These are phyloP conservation scores for Callochromis pleurospilus DNA, from an alignment of 2,113 vertebrate species.

Conservation along the genomic window DNA sequence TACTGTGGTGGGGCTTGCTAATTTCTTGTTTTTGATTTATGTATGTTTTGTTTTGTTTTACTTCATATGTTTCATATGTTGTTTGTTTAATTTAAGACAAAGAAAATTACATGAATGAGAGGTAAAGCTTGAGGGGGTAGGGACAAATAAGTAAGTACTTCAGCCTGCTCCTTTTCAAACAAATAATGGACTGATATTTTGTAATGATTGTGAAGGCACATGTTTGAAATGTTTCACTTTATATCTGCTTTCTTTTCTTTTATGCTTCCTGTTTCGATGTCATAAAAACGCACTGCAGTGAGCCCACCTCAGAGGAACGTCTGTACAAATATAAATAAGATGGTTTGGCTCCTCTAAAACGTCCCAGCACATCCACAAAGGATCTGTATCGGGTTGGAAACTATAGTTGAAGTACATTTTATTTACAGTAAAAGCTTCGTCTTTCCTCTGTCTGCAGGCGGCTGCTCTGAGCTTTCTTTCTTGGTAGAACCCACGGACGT, in stretches of 20 bases:
- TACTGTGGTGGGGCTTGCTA: no score
- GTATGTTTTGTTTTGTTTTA: no score
- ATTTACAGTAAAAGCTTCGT: neutral
- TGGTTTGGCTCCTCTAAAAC: neutral
- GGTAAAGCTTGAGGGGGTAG: no score
- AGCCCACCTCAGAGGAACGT: neutral
- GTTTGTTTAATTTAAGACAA: no score
- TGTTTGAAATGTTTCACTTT: neutral
- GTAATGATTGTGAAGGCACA: no score
- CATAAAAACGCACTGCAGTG: rapidly evolving
- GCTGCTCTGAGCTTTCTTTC: slow-evolving; percentile 69
- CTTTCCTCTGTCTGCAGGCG: neutral
- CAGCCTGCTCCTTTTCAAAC: no score
- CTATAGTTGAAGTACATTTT: rapidly evolving
- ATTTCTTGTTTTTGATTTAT: no score
- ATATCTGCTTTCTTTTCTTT: neutral
- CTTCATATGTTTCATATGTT: no score
- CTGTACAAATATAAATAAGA: neutral
- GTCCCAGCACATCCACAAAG: neutral
- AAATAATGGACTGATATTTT: no score
- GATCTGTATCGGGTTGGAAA: neutral
- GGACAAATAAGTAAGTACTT: no score
- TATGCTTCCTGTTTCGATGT: neutral
- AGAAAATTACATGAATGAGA: no score
- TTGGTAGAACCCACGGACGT: slow-evolving; percentile 65